These are phyloP conservation scores for Nesoenas mayeri DNA, from an alignment of 2,113 vertebrate genomes.

Conservation along the genomic window DNA sequence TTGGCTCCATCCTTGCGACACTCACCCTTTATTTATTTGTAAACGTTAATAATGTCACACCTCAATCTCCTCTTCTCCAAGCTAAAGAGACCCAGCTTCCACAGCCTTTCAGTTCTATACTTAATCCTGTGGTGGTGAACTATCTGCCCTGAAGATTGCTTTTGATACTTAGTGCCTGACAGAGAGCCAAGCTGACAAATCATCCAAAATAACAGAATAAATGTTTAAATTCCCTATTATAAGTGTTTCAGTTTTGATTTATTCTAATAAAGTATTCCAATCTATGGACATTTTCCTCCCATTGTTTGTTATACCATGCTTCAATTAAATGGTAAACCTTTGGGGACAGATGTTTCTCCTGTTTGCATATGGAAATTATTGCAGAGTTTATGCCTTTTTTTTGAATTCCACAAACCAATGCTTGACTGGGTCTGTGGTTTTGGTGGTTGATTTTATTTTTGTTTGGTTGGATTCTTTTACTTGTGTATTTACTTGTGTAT, in stretches of 20 bases:
- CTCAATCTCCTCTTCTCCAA: too few relatives aligned
- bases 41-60: too few relatives aligned
- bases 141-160: not conserved
- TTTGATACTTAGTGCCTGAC: not conserved
- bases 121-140: not conserved
- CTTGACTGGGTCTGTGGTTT: not conserved
- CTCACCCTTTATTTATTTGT: too few relatives aligned
- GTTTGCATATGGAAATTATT: not conserved
- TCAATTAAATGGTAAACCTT: not conserved
- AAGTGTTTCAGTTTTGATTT: not conserved
- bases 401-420: not conserved
- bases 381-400: not conserved
- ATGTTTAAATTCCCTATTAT: not conserved
- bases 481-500: not conserved
- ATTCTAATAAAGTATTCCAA: not conserved
- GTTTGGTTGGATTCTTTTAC: not conserved
- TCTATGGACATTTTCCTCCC: not conserved
- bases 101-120: not conserved
- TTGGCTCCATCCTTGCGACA: too few relatives aligned
- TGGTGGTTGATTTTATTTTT: not conserved
- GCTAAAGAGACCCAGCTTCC: too few relatives aligned
- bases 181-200: not conserved
- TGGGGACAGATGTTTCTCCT: not conserved
- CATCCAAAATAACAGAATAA: not conserved
- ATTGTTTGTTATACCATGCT: not conserved